A percentile compares a stretch with the other conserved stretches of the same genome.
These are phyloP conservation scores for Conopomorpha cramerella DNA, from an alignment of 1,140 invertebrate genomes.

Conservation along the genomic window DNA sequence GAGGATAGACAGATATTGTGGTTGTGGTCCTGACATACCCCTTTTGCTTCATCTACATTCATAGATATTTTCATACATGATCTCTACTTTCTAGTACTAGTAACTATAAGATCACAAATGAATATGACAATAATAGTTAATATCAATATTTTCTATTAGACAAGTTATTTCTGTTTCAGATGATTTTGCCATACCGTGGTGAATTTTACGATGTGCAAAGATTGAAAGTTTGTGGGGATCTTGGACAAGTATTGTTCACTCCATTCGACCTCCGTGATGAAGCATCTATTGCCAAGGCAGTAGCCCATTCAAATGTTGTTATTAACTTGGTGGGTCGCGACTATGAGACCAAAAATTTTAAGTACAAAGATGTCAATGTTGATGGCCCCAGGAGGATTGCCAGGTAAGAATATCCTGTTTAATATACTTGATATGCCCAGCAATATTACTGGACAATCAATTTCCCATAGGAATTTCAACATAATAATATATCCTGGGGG, in stretches of 20 bases:
- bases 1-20: too few relatives aligned
- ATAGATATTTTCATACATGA: too few relatives aligned
- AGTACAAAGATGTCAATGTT: conserved; percentile 80
- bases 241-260: conserved; percentile 94
- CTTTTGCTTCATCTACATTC: not conserved
- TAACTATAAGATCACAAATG: too few relatives aligned
- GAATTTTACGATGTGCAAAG: conserved; percentile 78
- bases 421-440: too few relatives aligned
- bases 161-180: conserved; percentile 68
- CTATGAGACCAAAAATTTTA: conserved; percentile 90
- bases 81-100: too few relatives aligned
- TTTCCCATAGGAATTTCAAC: too few relatives aligned
- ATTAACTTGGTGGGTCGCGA: conserved; percentile 93
- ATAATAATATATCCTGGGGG: too few relatives aligned
- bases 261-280: conserved; percentile 88
- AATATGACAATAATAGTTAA: too few relatives aligned
- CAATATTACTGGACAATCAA: too few relatives aligned
- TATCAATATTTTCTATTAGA: too few relatives aligned
- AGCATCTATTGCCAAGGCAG: conserved; percentile 81
- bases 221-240: conserved; percentile 87
- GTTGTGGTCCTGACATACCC: not conserved
- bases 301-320: conserved; percentile 97
- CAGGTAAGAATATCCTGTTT: too few relatives aligned
- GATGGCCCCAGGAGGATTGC: conserved; percentile 76
- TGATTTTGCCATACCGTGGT: conserved; percentile 91